Percentiles rank a stretch among this genome's conserved stretches.
These are phyloP conservation scores for Eumerus sabulonum DNA, from an alignment of 2,888 invertebrate genomes.

Conservation along the genomic window DNA sequence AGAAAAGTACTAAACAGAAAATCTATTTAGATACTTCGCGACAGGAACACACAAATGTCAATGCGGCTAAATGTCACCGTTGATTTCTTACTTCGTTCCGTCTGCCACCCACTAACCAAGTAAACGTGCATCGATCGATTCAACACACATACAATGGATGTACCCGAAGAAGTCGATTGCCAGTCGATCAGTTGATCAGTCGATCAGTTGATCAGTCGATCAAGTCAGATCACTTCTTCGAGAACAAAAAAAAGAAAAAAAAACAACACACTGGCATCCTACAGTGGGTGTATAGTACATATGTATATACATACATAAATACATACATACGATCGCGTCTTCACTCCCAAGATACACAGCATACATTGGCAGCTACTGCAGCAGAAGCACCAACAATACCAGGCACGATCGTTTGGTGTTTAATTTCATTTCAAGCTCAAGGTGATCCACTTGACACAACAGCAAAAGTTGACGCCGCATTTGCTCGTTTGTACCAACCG, in stretches of 20 bases:
- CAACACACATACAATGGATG: neutral
- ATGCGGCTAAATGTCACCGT: conserved; percentile 62
- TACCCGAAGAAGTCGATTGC: conserved; percentile 36
- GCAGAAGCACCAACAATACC: conserved; percentile 30
- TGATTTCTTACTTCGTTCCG: conserved; percentile 28
- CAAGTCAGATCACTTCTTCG: conserved; percentile 59
- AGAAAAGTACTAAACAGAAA: neutral
- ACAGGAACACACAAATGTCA: conserved; percentile 63
- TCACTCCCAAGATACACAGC: conserved; percentile 16
- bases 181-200: no score
- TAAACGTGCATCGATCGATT: conserved; percentile 3
- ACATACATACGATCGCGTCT: conserved; percentile 9
- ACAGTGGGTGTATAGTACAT: conserved; percentile 53
- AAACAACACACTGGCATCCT: conserved; percentile 13
- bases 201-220: conserved; percentile 64
- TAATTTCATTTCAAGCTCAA: conserved; percentile 69
- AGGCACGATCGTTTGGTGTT: conserved; percentile 62
- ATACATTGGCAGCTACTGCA: conserved; percentile 31
- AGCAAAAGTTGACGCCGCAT: conserved; percentile 42
- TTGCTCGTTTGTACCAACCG: conserved; percentile 11
- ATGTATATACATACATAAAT: no score
- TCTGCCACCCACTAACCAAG: conserved; percentile 9
- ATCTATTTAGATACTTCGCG: no score
- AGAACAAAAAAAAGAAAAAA: no score
- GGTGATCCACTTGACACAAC: conserved; percentile 63